Base-by-base conservation (phyloP, 2,888 invertebrate species). In the Tipula helvola region DNA sequence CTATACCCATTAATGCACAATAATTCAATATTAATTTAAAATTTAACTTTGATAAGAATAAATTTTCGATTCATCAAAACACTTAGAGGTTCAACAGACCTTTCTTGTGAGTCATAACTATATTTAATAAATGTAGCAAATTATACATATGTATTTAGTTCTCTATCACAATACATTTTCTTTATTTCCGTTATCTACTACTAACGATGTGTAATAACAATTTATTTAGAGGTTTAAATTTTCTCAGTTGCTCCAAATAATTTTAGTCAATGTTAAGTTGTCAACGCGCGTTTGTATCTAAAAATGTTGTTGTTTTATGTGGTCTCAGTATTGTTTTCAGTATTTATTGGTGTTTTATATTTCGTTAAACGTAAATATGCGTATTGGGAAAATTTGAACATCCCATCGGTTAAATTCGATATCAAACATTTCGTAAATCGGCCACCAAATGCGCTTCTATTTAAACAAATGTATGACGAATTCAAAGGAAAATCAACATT, bases 321-420 rank as follows among this genome's bases (percentile, higher is more conserved):
- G 10, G 0, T 83, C 2, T 8, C 36, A 36, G 36, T 83, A n/a
- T 36, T 36, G 13, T n/a, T 13, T 83, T 1, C 36, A 83, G 12
- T 83, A 13, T 36, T 83, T 13, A 36, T 83, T 4, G 36, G 83
- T 36, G 36, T 83, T 3, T 83, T 13, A 12, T 36, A 4, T n/a
- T 83, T 83, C 36, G 83, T 36, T 3, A 83, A 83, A 83, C 83
- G n/a, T 36, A 83, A 83, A 87, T 93, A 92, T 88, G 90, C 90
- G 0, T 94, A 94, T 88, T 94, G 94, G 94, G 94, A 94, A 0
- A 93, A 93, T 12, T 13, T 83, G 10, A 83, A 83, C 3, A 13
- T 36, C 8, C 83, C 83, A 83, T 13, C 36, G 12, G 12, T 36
- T 13, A 83, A 83, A 83, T 52, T 52, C 16, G 1, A 52, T 52